Evolutionary conservation across 2,113 vertebrate genomes (phyloP).

Genomic region (Istiophorus platypterus): DNA sequence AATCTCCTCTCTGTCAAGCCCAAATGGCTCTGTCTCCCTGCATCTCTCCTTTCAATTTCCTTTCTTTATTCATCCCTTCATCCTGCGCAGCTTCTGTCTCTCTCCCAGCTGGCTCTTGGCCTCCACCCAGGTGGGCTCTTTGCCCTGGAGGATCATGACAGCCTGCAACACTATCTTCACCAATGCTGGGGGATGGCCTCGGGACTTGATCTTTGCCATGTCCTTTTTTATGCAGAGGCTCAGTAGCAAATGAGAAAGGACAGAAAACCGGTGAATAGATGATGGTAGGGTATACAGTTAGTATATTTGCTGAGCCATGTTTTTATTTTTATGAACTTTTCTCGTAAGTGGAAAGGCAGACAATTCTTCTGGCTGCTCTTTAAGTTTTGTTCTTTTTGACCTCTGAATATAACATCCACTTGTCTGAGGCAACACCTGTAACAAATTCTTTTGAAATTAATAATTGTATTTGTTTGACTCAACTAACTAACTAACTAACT

Average conservation of each 20-base stretch:
- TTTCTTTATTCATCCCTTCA: conserved; percentile 48
- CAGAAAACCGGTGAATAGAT: conserved; percentile 2
- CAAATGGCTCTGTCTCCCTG: conserved; percentile 49
- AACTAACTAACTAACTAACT: too few relatives aligned
- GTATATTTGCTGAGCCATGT: conserved; percentile 1
- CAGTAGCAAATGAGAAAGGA: conserved; percentile 74
- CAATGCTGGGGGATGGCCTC: conserved; percentile 82
- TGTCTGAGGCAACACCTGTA: conserved; percentile 83
- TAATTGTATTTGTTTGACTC: conserved; percentile 22
- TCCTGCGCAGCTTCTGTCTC: conserved; percentile 42
- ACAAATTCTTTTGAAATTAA: conserved; percentile 3
- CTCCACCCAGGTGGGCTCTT: conserved; percentile 88
- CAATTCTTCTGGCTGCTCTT: neutral
- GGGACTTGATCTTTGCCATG: conserved; percentile 88
- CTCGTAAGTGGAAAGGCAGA: conserved; percentile 16
- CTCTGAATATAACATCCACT: conserved; percentile 84
- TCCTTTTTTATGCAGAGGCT: conserved; percentile 88
- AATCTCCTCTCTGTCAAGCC: conserved; percentile 46
- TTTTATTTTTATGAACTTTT: neutral
- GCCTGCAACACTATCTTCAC: conserved; percentile 89
- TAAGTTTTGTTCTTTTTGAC: conserved; percentile 77
- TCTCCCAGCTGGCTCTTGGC: conserved; percentile 89
- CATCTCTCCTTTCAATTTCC: conserved; percentile 36
- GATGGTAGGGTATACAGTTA: neutral
- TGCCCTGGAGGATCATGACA: conserved; percentile 87